Evolutionary conservation across 1,140 invertebrate genomes (phyloP).

Genomic region (Aphaenogaster ashmeadi): DNA sequence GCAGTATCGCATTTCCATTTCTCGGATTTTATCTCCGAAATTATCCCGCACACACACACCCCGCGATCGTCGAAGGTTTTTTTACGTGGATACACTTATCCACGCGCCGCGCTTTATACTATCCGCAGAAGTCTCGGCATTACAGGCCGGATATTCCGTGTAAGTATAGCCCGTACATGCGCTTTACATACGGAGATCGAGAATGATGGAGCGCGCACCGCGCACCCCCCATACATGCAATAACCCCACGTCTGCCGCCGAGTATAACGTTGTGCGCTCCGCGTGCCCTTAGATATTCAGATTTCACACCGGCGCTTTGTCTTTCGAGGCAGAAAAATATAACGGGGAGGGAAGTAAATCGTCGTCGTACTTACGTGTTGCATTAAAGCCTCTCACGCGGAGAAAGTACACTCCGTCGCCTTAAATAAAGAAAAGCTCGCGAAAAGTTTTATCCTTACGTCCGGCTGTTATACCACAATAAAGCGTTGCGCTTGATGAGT

Average conservation of each 20-base stretch:
- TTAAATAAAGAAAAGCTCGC: constrained; percentile 63
- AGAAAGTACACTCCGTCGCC: constrained; percentile 30
- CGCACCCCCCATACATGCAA: constrained; percentile 56
- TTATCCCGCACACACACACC: neutral
- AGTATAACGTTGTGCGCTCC: constrained; percentile 49
- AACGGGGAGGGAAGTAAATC: constrained; percentile 43
- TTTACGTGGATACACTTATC: neutral
- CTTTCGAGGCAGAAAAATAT: constrained; percentile 67
- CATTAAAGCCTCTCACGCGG: constrained; percentile 25
- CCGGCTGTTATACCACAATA: constrained; percentile 32
- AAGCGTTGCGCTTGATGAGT: neutral
- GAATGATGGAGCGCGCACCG: constrained; percentile 65
- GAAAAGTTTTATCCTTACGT: constrained; percentile 42
- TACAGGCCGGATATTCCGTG: constrained; percentile 51
- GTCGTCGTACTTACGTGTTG: constrained; percentile 57
- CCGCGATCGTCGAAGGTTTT: neutral
- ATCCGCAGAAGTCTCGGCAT: constrained; percentile 37
- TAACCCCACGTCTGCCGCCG: constrained; percentile 45
- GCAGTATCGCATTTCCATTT: constrained; percentile 1
- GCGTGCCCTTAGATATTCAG: constrained; percentile 68
- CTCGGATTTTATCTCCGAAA: constrained; percentile 33
- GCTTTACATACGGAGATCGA: constrained; percentile 65
- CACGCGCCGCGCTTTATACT: constrained; percentile 24
- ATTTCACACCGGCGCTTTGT: constrained; percentile 67
- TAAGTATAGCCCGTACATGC: constrained; percentile 60